Evolutionary conservation across 37 sponge, comb jelly and placozoan genomes (phyloP).

Genomic region (Amphimedon queenslandica): DNA sequence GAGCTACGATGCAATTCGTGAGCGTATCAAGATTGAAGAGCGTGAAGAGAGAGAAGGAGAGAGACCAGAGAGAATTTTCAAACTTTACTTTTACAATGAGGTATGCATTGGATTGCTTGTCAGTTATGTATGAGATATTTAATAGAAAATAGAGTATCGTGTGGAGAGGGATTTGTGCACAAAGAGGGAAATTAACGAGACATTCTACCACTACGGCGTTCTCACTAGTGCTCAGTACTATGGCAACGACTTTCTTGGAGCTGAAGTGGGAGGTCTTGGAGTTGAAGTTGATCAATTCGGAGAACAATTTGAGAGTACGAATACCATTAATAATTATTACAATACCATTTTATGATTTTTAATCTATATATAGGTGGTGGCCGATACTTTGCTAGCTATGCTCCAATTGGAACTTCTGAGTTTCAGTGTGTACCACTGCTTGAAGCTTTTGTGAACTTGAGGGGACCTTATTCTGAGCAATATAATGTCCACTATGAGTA

Average conservation of each 20-base stretch:
- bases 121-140: no score
- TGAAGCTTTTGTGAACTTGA: background rate
- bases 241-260: background rate
- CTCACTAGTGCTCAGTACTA: background rate
- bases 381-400: background rate
- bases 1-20: background rate
- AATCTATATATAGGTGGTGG: background rate
- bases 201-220: background rate
- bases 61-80: no score
- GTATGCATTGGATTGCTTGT: no score
- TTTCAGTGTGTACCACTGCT: no score
- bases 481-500: background rate
- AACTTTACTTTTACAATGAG: no score
- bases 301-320: background rate
- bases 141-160: no score
- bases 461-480: background rate
- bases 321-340: background rate
- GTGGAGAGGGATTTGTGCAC: no score
- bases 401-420: background rate
- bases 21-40: background rate
- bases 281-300: constrained; percentile 12
- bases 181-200: no score
- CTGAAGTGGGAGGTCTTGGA: background rate
- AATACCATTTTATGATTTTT: background rate
- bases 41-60: background rate